phyloP scores from a whole-genome alignment of 1,140 invertebrate genomes.

The Bombus fervidus region DNA sequence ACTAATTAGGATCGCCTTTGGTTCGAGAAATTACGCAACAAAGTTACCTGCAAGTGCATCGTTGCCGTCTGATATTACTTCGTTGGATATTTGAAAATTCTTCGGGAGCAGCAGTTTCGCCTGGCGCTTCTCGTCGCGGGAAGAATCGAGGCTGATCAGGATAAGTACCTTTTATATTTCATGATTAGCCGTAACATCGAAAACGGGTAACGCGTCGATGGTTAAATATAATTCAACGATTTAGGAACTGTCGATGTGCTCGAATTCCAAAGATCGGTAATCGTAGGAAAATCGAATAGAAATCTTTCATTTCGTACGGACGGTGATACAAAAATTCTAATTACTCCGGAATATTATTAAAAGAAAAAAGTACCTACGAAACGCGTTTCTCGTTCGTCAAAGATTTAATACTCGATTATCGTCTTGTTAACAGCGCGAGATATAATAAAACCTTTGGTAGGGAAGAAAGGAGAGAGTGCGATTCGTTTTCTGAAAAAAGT shows the following conservation, averaged over 20 bases:
- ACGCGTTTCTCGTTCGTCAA: not conserved
- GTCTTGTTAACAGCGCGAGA: too few species aligned
- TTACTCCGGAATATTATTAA: not conserved
- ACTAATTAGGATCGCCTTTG: too few species aligned
- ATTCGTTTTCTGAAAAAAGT: not conserved
- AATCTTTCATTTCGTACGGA: not conserved
- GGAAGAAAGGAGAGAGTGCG: not conserved
- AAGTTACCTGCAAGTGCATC: not conserved
- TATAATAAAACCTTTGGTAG: too few species aligned
- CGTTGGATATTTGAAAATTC: not conserved
- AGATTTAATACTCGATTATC: not conserved
- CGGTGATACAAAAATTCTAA: not conserved
- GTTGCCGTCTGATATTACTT: not conserved
- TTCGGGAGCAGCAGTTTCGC: not conserved
- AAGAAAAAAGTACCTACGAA: too few species aligned
- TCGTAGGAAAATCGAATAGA: not conserved
- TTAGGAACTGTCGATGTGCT: conserved; percentile 21
- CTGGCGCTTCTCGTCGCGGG: conserved; percentile 14
- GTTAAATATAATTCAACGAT: too few species aligned
- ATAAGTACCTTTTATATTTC: conserved; percentile 50
- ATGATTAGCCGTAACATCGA: conserved; percentile 34
- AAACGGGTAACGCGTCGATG: conserved; percentile 9
- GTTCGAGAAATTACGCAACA: not conserved
- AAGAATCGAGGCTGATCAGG: conserved; percentile 33
- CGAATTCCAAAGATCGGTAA: not conserved